Evolutionary conservation across 2,113 vertebrate genomes (phyloP), one percentile per base, ranked within the genome.

Genomic region (Sinocyclocheilus rhinocerous): DNA sequence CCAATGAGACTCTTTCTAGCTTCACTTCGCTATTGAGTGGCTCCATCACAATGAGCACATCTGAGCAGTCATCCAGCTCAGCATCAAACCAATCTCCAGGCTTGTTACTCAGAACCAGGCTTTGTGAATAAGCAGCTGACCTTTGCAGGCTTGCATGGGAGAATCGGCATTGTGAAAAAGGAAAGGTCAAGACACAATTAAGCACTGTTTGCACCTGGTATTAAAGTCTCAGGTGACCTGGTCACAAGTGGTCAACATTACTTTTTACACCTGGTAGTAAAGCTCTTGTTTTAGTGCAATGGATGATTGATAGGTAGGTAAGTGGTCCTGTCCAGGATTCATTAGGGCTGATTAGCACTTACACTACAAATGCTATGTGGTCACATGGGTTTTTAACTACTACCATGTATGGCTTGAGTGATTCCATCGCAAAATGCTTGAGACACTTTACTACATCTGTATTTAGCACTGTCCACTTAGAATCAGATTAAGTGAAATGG

Each of bases 61-160:
- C 16, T 39, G 42, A 50, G 80, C 61, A 81, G 16, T 50, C 59
- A 50, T 20, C 65, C 26, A 36, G 65, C 42, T 55, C 65, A n/a
- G 29, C 55, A 20, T 80, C 57, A 52, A 24, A 69, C 45, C 18
- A 12, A 69, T 80, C 63, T 83, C 45, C 61, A 83, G 50, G 13
- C 83, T 83, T 33, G 6, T 84, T 87, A 73, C 89, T 90, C 22
- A 55, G 65, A 73, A 84, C 24, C 87, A 87, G 86, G 88, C 52
- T 86, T 89, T 89, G 82, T 85, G 87, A 92, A 85, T 84, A 88
- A 91, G 87, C 61, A 84, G 63, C 77, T 61, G 50, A 88, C 91
- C 73, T 93, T 90, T 92, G 73, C 1, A 20, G 88, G 89, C 92
- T 89, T 91, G 93, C 11, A 20, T 52, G 45, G 76, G 6, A 59